Percentiles rank a stretch among this genome's conserved stretches.
Evolutionary conservation across 30 jellyfish, hydroid and myxozoan species (phyloP).

Genomic region (Pseudorhiza aurosa): DNA sequence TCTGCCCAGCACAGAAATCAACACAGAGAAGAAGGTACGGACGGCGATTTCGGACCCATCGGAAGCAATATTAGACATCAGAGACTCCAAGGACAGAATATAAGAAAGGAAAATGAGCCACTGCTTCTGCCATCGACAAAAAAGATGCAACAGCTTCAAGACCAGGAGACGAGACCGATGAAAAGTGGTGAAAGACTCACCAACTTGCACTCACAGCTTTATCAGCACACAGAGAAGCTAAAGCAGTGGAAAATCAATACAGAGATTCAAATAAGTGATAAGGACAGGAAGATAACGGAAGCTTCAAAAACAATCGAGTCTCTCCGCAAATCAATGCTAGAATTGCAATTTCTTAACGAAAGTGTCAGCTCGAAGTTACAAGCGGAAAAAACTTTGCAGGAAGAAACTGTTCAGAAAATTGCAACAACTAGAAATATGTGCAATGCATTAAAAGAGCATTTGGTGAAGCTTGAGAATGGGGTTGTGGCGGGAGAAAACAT

Average conservation of each 20-base stretch:
- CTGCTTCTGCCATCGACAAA: conserved; percentile 62
- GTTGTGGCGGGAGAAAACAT: conserved; percentile 70
- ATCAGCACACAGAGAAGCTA: conserved; percentile 95
- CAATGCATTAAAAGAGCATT: conserved; percentile 85
- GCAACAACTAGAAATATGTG: conserved; percentile 89
- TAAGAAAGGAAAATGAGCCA: conserved; percentile 40
- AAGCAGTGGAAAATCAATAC: conserved; percentile 89
- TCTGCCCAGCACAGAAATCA: conserved; percentile 7
- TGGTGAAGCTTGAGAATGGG: conserved; percentile 70
- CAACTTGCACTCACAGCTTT: conserved; percentile 78
- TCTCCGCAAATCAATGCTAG: conserved; percentile 86
- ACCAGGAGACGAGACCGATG: conserved; percentile 65
- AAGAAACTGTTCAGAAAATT: conserved; percentile 85
- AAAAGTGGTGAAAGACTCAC: conserved; percentile 72
- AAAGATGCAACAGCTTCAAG: conserved; percentile 58
- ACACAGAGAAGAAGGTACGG: conserved; percentile 5
- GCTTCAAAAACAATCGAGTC: conserved; percentile 86
- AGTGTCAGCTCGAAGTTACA: conserved; percentile 78
- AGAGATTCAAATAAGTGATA: conserved; percentile 80
- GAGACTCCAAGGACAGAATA: background rate
- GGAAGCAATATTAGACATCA: conserved; percentile 12
- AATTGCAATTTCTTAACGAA: conserved; percentile 89
- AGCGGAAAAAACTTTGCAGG: conserved; percentile 71
- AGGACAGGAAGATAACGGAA: conserved; percentile 80
- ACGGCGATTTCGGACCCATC: conserved; percentile 28